A percentile compares a stretch with the other conserved stretches of the same genome.
These are phyloP conservation scores for Prietella phreatophila DNA, from an alignment of 2,113 vertebrate species.

Conservation along the genomic window DNA sequence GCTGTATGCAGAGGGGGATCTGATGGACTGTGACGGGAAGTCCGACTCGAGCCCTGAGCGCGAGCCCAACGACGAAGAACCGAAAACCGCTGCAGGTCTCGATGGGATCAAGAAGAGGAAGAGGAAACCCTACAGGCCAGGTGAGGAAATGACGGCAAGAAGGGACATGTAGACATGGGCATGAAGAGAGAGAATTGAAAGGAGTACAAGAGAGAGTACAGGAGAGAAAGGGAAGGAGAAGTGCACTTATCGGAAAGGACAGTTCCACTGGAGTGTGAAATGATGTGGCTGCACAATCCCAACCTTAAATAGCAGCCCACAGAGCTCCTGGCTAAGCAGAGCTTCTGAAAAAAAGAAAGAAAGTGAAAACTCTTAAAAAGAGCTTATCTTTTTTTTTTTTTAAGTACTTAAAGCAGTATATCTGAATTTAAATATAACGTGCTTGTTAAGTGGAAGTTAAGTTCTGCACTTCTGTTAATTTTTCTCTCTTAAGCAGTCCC, in stretches of 20 bases:
- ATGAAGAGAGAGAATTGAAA: neutral
- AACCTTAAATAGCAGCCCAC: slow-evolving; percentile 46
- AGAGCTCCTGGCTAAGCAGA: slow-evolving; percentile 33
- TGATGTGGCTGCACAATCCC: slow-evolving; percentile 42
- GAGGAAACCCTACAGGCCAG: slow-evolving; percentile 55
- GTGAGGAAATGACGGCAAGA: neutral
- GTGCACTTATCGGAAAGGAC: slow-evolving; percentile 53
- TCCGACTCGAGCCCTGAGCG: slow-evolving; percentile 96
- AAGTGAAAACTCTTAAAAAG: neutral
- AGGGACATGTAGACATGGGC: neutral
- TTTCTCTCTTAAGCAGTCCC: neutral
- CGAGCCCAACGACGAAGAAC: slow-evolving; percentile 79
- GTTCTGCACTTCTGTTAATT: neutral
- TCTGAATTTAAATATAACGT: neutral
- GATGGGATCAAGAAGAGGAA: slow-evolving; percentile 85
- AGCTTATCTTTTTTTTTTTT: neutral
- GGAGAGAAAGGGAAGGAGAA: slow-evolving; percentile 20
- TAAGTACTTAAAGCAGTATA: neutral
- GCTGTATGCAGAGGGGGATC: slow-evolving; percentile 76
- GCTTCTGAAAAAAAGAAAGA: neutral
- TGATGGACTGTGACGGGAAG: slow-evolving; percentile 89
- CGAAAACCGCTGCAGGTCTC: slow-evolving; percentile 75
- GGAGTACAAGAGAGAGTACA: neutral
- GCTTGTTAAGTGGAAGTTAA: neutral
- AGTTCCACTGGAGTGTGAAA: slow-evolving; percentile 57